Conservation (phyloP, 2,113 vertebrate genomes). For the Ivindomyrus marchei region DNA sequence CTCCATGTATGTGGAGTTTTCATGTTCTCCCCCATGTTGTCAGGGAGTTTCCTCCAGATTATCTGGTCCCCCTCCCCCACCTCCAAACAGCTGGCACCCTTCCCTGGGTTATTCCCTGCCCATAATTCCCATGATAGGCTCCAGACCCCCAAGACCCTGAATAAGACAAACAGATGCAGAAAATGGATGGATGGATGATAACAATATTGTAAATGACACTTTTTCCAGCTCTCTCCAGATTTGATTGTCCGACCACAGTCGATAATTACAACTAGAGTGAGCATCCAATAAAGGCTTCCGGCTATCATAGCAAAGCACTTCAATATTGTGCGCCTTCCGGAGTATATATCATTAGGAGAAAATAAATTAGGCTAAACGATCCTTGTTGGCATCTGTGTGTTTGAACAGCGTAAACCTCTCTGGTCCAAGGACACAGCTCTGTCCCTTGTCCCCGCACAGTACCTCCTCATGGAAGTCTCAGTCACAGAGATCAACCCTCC, state of each 20-base stretch:
- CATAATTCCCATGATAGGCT: not conserved
- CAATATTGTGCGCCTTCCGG: not conserved
- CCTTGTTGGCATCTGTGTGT: not conserved
- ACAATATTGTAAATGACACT: not conserved
- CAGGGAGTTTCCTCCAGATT: not conserved
- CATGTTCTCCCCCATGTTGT: not conserved
- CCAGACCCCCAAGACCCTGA: not conserved
- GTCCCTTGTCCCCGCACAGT: not conserved
- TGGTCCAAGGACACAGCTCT: not conserved
- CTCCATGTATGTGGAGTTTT: not conserved
- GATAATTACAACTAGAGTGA: slow-evolving; percentile 32
- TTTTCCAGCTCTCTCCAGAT: slow-evolving; percentile 19
- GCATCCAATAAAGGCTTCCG: slow-evolving; percentile 1
- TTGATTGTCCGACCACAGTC: slow-evolving; percentile 25
- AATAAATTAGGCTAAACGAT: slow-evolving; percentile 1
- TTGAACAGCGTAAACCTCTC: not conserved
- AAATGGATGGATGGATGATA: not conserved
- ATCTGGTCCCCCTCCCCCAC: not conserved
- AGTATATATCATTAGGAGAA: not conserved
- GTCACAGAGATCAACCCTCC: slow-evolving; percentile 9
- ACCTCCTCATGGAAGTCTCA: slow-evolving; percentile 16
- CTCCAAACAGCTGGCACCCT: not conserved
- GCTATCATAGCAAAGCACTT: slow-evolving; percentile 21
- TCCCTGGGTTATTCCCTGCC: not conserved
- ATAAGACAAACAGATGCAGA: not conserved